Conservation (phyloP, 2,888 invertebrate species). For the Spicauda simplicius region DNA sequence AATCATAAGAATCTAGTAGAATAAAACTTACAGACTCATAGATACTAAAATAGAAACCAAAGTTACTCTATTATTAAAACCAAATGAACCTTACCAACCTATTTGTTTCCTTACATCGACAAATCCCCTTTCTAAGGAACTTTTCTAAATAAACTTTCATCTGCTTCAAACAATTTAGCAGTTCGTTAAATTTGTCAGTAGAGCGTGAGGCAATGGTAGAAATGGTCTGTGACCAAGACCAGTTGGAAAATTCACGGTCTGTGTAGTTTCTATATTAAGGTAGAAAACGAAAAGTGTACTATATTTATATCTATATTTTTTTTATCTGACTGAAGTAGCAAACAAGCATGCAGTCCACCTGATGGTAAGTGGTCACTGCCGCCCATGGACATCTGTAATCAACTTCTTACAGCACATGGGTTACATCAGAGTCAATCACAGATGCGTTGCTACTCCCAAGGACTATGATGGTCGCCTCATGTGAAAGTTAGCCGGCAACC, state of each 20-base stretch:
- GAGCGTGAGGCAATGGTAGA: conserved; percentile 52
- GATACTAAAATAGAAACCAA: not conserved
- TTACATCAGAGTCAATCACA: no score
- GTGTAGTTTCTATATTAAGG: not conserved
- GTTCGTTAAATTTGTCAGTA: conserved; percentile 55
- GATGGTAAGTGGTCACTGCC: no score
- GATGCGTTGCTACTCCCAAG: no score
- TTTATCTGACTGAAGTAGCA: no score
- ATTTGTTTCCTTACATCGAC: not conserved
- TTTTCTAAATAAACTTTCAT: conserved; percentile 34
- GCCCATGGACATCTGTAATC: no score
- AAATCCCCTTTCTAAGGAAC: conserved; percentile 16
- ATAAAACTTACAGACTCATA: no score
- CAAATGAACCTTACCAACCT: conserved; percentile 2
- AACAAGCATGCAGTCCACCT: no score
- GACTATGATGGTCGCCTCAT: no score
- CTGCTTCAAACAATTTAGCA: conserved; percentile 56
- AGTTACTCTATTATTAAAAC: not conserved
- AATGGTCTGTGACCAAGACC: conserved; percentile 20
- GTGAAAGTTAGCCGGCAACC: no score
- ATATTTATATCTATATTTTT: conserved; percentile 1
- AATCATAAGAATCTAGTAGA: no score
- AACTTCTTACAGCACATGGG: no score
- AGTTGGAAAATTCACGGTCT: conserved; percentile 6
- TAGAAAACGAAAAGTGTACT: not conserved